Evolutionary conservation across 2,888 invertebrate genomes (phyloP).

Genomic region (Taenaris catops): DNA sequence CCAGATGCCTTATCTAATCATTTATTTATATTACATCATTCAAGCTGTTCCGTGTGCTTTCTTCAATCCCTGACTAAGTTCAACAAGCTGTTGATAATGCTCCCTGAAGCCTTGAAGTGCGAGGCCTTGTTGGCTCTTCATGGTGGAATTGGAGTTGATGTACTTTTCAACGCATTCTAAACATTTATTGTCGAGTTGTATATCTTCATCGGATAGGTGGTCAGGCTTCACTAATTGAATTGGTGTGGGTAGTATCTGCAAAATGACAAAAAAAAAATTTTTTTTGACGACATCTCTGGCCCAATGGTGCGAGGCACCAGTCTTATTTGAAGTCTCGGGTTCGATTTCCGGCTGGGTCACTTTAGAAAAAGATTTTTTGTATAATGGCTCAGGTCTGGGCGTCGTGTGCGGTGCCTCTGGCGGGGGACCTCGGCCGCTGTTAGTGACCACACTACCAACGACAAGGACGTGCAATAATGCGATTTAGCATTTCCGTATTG

Average conservation of each 20-base stretch:
- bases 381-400: too few relatives aligned
- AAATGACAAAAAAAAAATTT: constrained; percentile 22
- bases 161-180: constrained; percentile 81
- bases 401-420: too few relatives aligned
- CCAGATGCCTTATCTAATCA: constrained; percentile 35
- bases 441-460: too few relatives aligned
- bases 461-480: too few relatives aligned
- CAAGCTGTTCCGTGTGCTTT: constrained; percentile 82
- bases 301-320: too few relatives aligned
- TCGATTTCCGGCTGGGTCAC: too few relatives aligned
- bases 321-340: too few relatives aligned
- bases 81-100: constrained; percentile 78
- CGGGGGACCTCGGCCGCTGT: too few relatives aligned
- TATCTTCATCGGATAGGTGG: constrained; percentile 71
- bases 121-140: constrained; percentile 84
- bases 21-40: constrained; percentile 35
- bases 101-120: constrained; percentile 87
- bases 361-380: too few relatives aligned
- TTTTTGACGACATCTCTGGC: too few relatives aligned
- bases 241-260: constrained; percentile 61
- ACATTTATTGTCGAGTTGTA: constrained; percentile 76
- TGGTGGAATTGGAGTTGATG: constrained; percentile 80
- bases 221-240: constrained; percentile 61
- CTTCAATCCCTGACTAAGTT: constrained; percentile 81
- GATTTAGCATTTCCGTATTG: too few relatives aligned